Base-by-base conservation (phyloP, 2,888 invertebrate genomes). In the Acrocera orbiculus region DNA sequence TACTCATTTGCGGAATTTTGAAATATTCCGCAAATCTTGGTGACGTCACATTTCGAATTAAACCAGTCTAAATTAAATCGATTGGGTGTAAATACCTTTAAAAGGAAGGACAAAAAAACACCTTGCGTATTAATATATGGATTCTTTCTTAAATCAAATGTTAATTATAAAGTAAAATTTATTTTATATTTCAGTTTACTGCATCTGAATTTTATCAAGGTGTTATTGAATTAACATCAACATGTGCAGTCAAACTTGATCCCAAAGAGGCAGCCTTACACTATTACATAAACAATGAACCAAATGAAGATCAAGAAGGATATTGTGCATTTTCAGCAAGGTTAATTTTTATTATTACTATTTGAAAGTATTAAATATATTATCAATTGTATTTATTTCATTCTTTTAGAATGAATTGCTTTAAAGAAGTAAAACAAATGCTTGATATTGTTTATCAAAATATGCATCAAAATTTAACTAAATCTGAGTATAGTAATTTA, bases 231-330 rank as follows among this genome's bases (percentile, higher is more conserved):
- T 58, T 96, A 16, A 81, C 86, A 46, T 68, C 81, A 3, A 72
- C 77, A 7, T 85, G 86, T 51, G 92, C 92, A 0, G 66, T 70
- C 31, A 83, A 80, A 54, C 61, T 81, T n/a, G 96, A 96, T 60
- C 83, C 89, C 0, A 80, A 86, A 46, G 77, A 83, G 48, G 70
- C 83, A 37, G 95, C 85, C 0, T 61, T 85, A 26, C 83, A 87
- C 58, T 92, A 74, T 57, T 92, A 90, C 56, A 74, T 75, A 51
- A 82, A 78, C 46, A 79, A 78, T 35, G 83, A 85, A 47, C 81
- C 79, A 1, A 61, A 68, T 1, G 83, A 83, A 41, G 90, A 92
- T 57, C 69, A 77, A 35, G 82, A 86, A 48, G 90, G 89, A 10
- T 76, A 74, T 49, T 59, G 76, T 22, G 73, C 74, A 9, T 85